These are phyloP conservation scores for Scrobipalpa atriplicella DNA, from an alignment of 2,888 invertebrate species.

Conservation along the genomic window DNA sequence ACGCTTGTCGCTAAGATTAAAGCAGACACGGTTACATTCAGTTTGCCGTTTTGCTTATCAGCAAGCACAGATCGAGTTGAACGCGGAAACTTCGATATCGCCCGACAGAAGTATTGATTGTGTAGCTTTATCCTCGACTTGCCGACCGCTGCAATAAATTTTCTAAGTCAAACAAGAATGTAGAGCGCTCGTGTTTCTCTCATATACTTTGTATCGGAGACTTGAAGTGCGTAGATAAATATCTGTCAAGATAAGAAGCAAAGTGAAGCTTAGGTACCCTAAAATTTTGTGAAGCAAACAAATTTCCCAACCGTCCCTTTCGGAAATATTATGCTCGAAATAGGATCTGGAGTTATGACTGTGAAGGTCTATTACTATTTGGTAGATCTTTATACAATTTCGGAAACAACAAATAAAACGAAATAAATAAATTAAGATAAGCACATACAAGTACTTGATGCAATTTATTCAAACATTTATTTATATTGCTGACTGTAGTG, in stretches of 20 bases:
- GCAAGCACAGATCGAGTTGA: slow-evolving; percentile 52
- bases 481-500: too few relatives aligned
- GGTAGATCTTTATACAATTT: too few relatives aligned
- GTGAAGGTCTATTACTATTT: too few relatives aligned
- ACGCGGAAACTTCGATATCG: slow-evolving; percentile 50
- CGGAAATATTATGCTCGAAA: too few relatives aligned
- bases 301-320: too few relatives aligned
- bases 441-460: too few relatives aligned
- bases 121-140: slow-evolving; percentile 21
- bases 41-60: slow-evolving; percentile 47
- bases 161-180: slow-evolving; percentile 4
- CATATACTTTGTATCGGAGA: background rate
- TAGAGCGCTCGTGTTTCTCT: slow-evolving; percentile 6
- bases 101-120: slow-evolving; percentile 23
- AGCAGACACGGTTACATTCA: background rate
- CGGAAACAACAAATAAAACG: too few relatives aligned
- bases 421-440: too few relatives aligned
- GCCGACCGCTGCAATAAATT: slow-evolving; percentile 5
- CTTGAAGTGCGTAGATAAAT: background rate
- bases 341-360: too few relatives aligned
- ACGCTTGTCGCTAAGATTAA: background rate
- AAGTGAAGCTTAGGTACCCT: background rate
- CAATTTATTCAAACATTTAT: too few relatives aligned
- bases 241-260: background rate
- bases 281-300: background rate